Conservation (phyloP, 2,888 invertebrate species). For the Stratiomys singularior region DNA sequence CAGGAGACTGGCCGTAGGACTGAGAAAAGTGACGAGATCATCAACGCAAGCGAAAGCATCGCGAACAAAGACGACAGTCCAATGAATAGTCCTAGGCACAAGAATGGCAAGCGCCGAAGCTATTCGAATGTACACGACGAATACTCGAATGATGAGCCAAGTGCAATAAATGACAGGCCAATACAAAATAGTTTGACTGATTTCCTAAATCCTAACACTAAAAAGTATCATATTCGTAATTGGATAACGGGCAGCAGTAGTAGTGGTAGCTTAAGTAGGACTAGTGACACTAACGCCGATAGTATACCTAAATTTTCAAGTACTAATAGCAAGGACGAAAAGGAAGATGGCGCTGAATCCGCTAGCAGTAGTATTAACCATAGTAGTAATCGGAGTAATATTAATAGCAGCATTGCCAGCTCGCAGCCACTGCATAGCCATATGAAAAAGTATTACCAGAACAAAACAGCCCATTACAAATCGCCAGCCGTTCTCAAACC, state of each 20-base stretch:
- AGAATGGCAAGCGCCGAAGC: slow-evolving; percentile 40
- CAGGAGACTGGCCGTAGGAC: slow-evolving; percentile 52
- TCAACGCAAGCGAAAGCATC: slow-evolving; percentile 52
- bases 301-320: slow-evolving; percentile 61
- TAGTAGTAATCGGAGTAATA: slow-evolving; percentile 50
- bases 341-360: slow-evolving; percentile 55
- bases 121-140: slow-evolving; percentile 48
- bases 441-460: slow-evolving; percentile 40
- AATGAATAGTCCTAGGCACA: slow-evolving; percentile 24
- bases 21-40: slow-evolving; percentile 55
- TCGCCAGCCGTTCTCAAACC: slow-evolving; percentile 27
- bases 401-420: slow-evolving; percentile 51
- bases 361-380: slow-evolving; percentile 43
- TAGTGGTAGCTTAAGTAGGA: slow-evolving; percentile 49
- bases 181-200: slow-evolving; percentile 56
- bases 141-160: slow-evolving; percentile 56
- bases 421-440: slow-evolving; percentile 47
- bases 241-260: slow-evolving; percentile 23
- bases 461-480: slow-evolving; percentile 34
- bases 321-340: slow-evolving; percentile 60
- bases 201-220: slow-evolving; percentile 55
- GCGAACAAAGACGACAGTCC: slow-evolving; percentile 47
- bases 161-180: slow-evolving; percentile 55
- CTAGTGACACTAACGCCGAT: slow-evolving; percentile 59
- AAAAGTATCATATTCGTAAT: slow-evolving; percentile 28